A percentile compares a stretch with the other conserved stretches of the same genome.
These are phyloP conservation scores for Rhabdomys pumilio DNA, from an alignment of 2,797 vertebrate genomes.

Conservation along the genomic window DNA sequence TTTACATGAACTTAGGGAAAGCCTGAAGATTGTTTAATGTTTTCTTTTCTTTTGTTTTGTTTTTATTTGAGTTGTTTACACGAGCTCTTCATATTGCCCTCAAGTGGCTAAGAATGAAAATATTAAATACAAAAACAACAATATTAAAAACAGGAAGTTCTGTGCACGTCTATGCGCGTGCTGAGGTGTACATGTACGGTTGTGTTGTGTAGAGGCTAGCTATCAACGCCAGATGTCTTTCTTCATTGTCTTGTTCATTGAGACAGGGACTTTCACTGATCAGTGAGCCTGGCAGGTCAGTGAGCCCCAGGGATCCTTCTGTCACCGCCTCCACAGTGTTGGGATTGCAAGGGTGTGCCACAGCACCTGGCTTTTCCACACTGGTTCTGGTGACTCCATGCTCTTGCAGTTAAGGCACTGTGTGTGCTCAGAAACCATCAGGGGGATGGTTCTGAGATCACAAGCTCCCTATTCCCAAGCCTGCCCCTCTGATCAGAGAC, in stretches of 20 bases:
- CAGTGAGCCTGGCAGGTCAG: background rate
- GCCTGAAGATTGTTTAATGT: background rate
- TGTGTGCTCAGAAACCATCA: too few relatives aligned
- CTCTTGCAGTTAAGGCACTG: too few relatives aligned
- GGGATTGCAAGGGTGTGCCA: background rate
- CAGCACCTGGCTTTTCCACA: background rate
- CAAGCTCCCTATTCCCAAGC: accelerated
- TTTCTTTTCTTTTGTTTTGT: background rate
- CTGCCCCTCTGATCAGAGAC: background rate
- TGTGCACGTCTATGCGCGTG: background rate
- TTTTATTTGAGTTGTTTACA: slow-evolving; percentile 35
- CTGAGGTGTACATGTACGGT: background rate
- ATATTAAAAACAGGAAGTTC: background rate
- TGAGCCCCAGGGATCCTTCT: background rate
- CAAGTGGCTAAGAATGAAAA: slow-evolving; percentile 6
- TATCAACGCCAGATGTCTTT: background rate
- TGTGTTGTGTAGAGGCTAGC: too few relatives aligned
- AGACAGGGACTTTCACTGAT: background rate
- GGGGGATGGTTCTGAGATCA: accelerated
- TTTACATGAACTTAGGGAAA: slow-evolving; percentile 17
- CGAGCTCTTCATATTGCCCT: background rate
- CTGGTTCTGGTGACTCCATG: too few relatives aligned
- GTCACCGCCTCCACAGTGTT: too few relatives aligned
- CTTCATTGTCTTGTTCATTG: background rate
- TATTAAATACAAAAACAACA: background rate